Evolutionary conservation across 2,888 invertebrate genomes (phyloP).

Genomic region (Dasypolia templi): DNA sequence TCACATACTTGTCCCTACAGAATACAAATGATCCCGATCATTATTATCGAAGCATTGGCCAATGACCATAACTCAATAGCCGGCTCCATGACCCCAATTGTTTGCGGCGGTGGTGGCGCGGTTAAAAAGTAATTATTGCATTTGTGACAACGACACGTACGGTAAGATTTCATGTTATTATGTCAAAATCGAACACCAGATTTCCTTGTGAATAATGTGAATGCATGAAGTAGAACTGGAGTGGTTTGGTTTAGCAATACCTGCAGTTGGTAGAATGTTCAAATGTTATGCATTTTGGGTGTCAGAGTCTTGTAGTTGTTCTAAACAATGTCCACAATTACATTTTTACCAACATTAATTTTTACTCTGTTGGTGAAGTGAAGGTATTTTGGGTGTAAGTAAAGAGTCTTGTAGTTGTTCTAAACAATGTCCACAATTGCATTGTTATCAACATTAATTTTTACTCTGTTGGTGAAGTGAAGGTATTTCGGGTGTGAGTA

Average conservation of each 20-base stretch:
- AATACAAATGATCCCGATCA: slow-evolving; percentile 50
- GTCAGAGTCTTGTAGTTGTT: not conserved
- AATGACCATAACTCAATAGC: slow-evolving; percentile 66
- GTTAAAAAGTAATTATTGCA: slow-evolving; percentile 68
- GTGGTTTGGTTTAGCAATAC: slow-evolving; percentile 36
- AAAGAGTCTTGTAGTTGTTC: not conserved
- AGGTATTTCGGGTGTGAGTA: not conserved
- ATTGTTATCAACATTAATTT: not conserved
- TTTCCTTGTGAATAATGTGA: slow-evolving; percentile 41
- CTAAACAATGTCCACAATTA: not conserved
- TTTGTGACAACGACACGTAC: slow-evolving; percentile 59
- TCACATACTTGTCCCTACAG: not conserved
- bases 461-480: not conserved
- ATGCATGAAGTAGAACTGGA: slow-evolving; percentile 24
- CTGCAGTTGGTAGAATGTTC: not conserved
- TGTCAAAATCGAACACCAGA: slow-evolving; percentile 46
- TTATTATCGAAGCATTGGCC: slow-evolving; percentile 55
- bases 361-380: not conserved
- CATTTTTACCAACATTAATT: not conserved
- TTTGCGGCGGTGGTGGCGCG: slow-evolving; percentile 61
- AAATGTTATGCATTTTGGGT: not conserved
- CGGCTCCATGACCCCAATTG: slow-evolving; percentile 66
- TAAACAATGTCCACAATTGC: not conserved
- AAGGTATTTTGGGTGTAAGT: not conserved
- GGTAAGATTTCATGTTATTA: slow-evolving; percentile 50